Percentiles rank a stretch among this genome's conserved stretches.
phyloP scores from a whole-genome alignment of 2,888 invertebrate genomes.

The Prenolepis imparis region DNA sequence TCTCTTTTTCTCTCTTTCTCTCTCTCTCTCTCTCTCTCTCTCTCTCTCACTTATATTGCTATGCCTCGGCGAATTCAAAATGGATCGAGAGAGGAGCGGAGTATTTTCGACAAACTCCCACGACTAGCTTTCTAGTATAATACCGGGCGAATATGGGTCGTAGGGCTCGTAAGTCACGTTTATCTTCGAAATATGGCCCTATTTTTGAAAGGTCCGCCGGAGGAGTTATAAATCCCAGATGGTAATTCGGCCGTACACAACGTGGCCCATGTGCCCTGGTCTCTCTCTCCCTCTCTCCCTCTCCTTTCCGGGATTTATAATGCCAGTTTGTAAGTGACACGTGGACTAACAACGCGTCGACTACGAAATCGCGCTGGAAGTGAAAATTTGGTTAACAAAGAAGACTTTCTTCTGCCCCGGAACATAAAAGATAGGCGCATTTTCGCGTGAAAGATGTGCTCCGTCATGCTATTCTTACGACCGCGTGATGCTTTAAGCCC shows the following conservation, averaged over 20 bases:
- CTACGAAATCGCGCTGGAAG: slow-evolving; percentile 49
- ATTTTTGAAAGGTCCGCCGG: slow-evolving; percentile 74
- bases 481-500: slow-evolving; percentile 24
- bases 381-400: slow-evolving; percentile 55
- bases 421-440: slow-evolving; percentile 51
- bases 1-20: background rate
- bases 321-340: slow-evolving; percentile 73
- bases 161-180: slow-evolving; percentile 76
- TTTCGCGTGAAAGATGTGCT: slow-evolving; percentile 40
- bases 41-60: slow-evolving; percentile 17
- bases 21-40: background rate
- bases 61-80: slow-evolving; percentile 45
- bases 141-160: slow-evolving; percentile 68
- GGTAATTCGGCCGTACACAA: slow-evolving; percentile 72
- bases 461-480: slow-evolving; percentile 23
- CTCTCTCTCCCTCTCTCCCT: background rate
- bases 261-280: background rate
- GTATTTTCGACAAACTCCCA: slow-evolving; percentile 60
- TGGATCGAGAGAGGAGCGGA: slow-evolving; percentile 12
- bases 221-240: slow-evolving; percentile 74
- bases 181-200: slow-evolving; percentile 76
- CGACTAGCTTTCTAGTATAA: slow-evolving; percentile 48
- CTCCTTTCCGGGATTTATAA: slow-evolving; percentile 71
- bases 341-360: slow-evolving; percentile 48
- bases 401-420: slow-evolving; percentile 43